Base-by-base conservation (phyloP, 2,797 vertebrate species). In the Poeciliopsis infans region DNA sequence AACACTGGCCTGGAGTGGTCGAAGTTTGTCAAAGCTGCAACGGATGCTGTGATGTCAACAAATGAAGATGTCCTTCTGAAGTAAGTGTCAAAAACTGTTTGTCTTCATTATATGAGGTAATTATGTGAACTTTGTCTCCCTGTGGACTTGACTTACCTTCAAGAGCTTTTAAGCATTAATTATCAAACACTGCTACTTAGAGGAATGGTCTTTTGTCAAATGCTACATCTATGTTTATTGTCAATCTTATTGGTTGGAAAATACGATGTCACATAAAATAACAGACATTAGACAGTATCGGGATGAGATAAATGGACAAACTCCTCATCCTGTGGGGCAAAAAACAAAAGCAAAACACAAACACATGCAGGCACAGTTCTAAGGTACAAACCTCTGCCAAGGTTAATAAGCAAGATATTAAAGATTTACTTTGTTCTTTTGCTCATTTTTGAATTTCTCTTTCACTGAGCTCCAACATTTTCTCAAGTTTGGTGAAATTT, bases 1-100 rank as follows among this genome's bases (percentile, higher is more conserved):
- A 59, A 95, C 7, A 91, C 88, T 18, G 83, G 70, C 45, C 93
- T 96, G 69, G 83, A 91, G 46, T 95, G 94, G 95, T 66, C 90
- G 16, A 59, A 79, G 61, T 93, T 96, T 85, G 77, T 85, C 76
- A n/a, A 88, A 74, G 47, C 76, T 33, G 23, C 92, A 36, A 3
- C 55, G 33, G 28, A 77, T 7, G 78, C 82, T 53, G 59, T 96
- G 61, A 80, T 88, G 78, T 91, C 93, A 57, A 79, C 81, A 23
- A 88, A 80, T 66, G 79, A 89, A 85, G 84, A 89, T 0, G 23
- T 82, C 18, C 64, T 95, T 36, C 7, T 95, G 28, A 95, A 94
- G 96, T 96, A 94, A 83, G 91, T 89, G 10, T 31, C 15, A 28
- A 68, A 72, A 5, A 12, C n/a, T 36, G 33, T 41, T 57, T 1